Base-by-base conservation (phyloP, 2,888 invertebrate species). In the Odontocolon sp. region DNA sequence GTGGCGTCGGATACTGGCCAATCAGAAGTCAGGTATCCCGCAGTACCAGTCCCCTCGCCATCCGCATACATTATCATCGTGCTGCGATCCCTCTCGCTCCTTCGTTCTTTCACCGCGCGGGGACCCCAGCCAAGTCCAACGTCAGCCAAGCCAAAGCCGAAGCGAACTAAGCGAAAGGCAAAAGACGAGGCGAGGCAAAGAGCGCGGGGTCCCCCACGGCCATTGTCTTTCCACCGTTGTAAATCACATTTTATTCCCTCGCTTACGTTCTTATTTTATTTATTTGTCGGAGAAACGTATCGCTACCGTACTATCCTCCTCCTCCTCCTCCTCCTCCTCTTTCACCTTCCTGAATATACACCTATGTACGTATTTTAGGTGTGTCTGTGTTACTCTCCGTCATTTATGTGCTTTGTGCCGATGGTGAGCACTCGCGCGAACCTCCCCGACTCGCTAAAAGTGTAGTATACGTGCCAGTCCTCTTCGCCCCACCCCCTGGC, bases 221-320 rank as follows among this genome's bases (percentile, higher is more conserved):
- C 89, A 89, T 89, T 89, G 89, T 89, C 89, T 89, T 89, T 89
- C 85, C 86, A 87, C 85, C 85, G 88, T 89, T 89, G 89, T 89
- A 89, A 89, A 89, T 89, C 89, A 89, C 89, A 89, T 89, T 89
- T 89, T 89, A 89, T 89, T 89, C 88, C 88, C 89, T 88, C 86
- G 88, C 88, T 88, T 89, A 87, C 88, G 84, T 87, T 89, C 87
- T 89, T 87, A 87, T 89, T 89, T 88, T 89, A 87, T 88, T 89
- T 89, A 89, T 89, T 88, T 88, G 87, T 84, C 87, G 86, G 86
- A 88, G 87, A 88, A 88, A 88, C 88, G 88, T 88, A 88, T 88
- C 88, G 88, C 88, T 88, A 88, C 88, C 87, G 88, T 88, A 86
- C 87, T 85, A 87, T 70, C 77, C 31, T 59, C 72, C 79, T 68